phyloP scores from a whole-genome alignment of 2,797 vertebrate genomes.

The Emydoidea blandingii region DNA sequence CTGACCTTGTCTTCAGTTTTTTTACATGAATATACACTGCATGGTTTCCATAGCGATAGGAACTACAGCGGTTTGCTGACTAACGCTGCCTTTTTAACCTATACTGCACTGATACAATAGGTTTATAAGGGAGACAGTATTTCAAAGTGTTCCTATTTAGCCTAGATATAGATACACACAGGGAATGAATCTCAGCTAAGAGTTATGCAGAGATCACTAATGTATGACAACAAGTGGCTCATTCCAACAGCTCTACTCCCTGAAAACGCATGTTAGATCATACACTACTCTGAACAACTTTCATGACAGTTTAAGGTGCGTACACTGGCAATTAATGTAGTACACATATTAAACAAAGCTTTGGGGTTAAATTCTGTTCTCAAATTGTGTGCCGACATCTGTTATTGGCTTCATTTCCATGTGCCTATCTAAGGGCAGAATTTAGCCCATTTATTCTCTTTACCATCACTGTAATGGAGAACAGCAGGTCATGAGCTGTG shows the following conservation, averaged over 20 bases:
- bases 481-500: not conserved
- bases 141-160: slow-evolving; percentile 13
- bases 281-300: not conserved
- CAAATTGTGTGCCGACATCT: not conserved
- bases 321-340: not conserved
- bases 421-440: not conserved
- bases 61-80: not conserved
- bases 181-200: not conserved
- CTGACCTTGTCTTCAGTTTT: slow-evolving; percentile 26
- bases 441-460: not conserved
- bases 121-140: not conserved
- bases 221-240: not conserved
- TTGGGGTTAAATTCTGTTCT: not conserved
- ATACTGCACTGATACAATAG: slow-evolving; percentile 50
- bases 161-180: not conserved
- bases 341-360: not conserved
- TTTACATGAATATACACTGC: slow-evolving; percentile 16
- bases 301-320: not conserved
- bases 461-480: not conserved
- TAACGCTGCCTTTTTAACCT: slow-evolving; percentile 22
- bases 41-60: slow-evolving; percentile 22
- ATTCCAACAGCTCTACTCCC: not conserved
- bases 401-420: not conserved
- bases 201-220: not conserved
- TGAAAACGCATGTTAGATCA: not conserved